These are phyloP conservation scores for Drosophila biarmipes DNA, from an alignment of 1,140 invertebrate genomes.

Conservation along the genomic window DNA sequence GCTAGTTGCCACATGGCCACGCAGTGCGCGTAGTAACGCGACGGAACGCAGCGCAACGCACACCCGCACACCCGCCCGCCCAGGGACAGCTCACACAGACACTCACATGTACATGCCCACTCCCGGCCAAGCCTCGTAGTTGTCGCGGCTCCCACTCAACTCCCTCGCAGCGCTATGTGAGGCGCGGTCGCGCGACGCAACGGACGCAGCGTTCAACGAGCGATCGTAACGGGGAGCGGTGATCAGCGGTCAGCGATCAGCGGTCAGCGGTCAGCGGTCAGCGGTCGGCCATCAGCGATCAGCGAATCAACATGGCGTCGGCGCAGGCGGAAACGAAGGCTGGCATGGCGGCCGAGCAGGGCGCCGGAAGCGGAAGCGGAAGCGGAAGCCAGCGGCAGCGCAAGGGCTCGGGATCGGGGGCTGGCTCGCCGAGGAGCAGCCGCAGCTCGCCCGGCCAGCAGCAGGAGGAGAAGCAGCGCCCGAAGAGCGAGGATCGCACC, in stretches of 20 bases:
- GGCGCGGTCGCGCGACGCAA: slow-evolving; percentile 23
- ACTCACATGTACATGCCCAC: slow-evolving; percentile 41
- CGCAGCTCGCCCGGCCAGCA: slow-evolving; percentile 25
- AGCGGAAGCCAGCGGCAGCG: slow-evolving; percentile 66
- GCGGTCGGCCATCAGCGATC: too few relatives aligned
- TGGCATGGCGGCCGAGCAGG: slow-evolving; percentile 46
- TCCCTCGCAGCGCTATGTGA: slow-evolving; percentile 16
- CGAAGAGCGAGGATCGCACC: slow-evolving; percentile 35
- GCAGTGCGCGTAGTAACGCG: slow-evolving; percentile 71
- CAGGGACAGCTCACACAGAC: slow-evolving; percentile 8
- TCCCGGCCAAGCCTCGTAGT: slow-evolving; percentile 40
- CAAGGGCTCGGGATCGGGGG: slow-evolving; percentile 17
- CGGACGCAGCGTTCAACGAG: slow-evolving; percentile 15
- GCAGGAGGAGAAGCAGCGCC: slow-evolving; percentile 17
- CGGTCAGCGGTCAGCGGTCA: slow-evolving; percentile 12
- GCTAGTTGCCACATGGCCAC: slow-evolving; percentile 50
- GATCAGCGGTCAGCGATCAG: slow-evolving; percentile 18
- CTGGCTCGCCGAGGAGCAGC: slow-evolving; percentile 18
- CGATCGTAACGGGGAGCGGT: slow-evolving; percentile 4
- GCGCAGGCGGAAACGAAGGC: slow-evolving; percentile 46
- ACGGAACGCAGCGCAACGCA: slow-evolving; percentile 40
- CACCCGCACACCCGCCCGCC: slow-evolving; percentile 7
- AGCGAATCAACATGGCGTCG: slow-evolving; percentile 42
- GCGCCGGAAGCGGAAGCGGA: slow-evolving; percentile 53
- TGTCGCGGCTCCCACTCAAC: slow-evolving; percentile 25